Conservation (phyloP, 1,140 invertebrate genomes). For the Aphis craccivora region DNA sequence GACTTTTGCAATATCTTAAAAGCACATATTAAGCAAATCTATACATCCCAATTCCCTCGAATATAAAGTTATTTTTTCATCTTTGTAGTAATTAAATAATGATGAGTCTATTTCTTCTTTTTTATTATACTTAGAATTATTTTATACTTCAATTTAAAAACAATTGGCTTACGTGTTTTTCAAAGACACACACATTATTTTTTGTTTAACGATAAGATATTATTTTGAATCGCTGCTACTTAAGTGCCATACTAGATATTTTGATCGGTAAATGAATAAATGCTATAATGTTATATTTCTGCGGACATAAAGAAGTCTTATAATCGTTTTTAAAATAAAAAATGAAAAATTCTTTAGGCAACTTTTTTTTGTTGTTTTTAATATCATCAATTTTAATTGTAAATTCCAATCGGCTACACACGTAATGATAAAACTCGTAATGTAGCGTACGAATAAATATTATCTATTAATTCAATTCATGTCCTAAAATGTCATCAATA, state of each 20-base stretch:
- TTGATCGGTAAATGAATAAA: neutral
- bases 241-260: neutral
- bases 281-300: neutral
- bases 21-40: neutral
- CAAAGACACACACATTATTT: neutral
- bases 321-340: neutral
- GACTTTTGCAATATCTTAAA: neutral
- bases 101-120: neutral
- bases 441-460: neutral
- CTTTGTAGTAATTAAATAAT: neutral
- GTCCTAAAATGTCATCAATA: neutral
- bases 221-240: neutral
- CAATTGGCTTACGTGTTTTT: neutral
- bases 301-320: neutral
- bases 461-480: neutral
- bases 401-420: no score
- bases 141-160: neutral
- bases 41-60: neutral
- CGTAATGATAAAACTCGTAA: neutral
- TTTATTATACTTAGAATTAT: neutral
- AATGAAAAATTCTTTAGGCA: neutral
- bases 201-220: neutral
- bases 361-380: neutral
- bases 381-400: neutral
- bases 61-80: neutral